Evolutionary conservation across 2,113 vertebrate genomes (phyloP), one percentile per base, ranked within the genome.

Genomic region (Campylorhamphus procurvoides): DNA sequence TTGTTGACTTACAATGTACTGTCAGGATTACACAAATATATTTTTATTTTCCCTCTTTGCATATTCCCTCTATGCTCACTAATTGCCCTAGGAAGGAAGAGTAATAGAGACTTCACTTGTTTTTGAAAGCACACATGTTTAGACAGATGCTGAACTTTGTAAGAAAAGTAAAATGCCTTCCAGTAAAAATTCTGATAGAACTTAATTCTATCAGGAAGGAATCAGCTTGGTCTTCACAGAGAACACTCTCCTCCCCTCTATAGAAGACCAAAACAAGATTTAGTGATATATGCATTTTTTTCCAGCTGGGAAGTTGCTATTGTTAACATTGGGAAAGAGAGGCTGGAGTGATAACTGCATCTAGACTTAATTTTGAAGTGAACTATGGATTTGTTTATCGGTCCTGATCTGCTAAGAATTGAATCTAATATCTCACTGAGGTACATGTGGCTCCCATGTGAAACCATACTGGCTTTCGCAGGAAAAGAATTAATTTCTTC

Each of bases 21-120:
- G 69, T 59, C 7, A 75, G 46, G 58, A 96, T 94, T 96, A 67
- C 37, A 94, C 29, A 97, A 96, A 97, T 96, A 95, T 94, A 90
- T 94, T 44, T 93, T 87, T 88, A 80, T 95, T 96, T 97, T 96
- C 90, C 68, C 72, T 76, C 59, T 82, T 87, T 86, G 53, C 46
- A 33, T 92, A 90, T 91, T 93, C 91, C 78, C 95, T 80, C 42
- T 85, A 85, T 33, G 8, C 42, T 91, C 33, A 69, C 87, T 95
- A 93, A 87, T 92, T 89, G 86, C 76, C 71, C 47, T 64, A 90
- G 59, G 44, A 93, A 95, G 64, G 40, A 59, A 96, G 12, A 76
- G 14, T 94, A 96, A 90, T 75, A 96, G 27, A 87, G 47, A 50
- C 19, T 86, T 96, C 87, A 95, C 33, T 91, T 93, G 29, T 92